Evolutionary conservation across 2,888 invertebrate genomes (phyloP).

Genomic region (Baccha elongata): DNA sequence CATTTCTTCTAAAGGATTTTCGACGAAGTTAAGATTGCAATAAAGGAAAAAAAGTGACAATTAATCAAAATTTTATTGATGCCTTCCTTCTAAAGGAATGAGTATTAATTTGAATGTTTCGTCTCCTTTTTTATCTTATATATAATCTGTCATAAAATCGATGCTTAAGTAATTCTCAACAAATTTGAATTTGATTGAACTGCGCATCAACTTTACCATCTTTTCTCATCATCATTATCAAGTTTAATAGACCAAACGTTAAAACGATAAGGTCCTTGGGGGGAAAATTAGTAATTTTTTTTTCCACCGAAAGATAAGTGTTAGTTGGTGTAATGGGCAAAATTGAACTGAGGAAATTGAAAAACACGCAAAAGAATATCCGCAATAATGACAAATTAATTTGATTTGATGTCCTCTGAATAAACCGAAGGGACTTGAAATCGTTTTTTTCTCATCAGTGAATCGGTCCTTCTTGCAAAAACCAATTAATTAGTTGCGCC

Average conservation of each 20-base stretch:
- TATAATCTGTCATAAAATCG: conserved; percentile 59
- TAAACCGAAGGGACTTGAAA: conserved; percentile 43
- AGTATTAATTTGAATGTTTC: conserved; percentile 33
- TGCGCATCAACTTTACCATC: conserved; percentile 4
- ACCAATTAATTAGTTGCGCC: conserved; percentile 69
- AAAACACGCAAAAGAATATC: conserved; percentile 66
- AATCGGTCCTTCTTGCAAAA: conserved; percentile 34
- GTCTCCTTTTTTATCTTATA: conserved; percentile 19
- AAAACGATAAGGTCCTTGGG: conserved; percentile 49
- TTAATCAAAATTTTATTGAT: conserved; percentile 44
- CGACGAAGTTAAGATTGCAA: neutral
- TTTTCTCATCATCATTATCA: conserved; percentile 51
- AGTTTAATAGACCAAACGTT: conserved; percentile 62
- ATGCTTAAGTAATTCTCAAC: conserved; percentile 12
- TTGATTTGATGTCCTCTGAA: conserved; percentile 68
- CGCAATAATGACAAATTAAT: conserved; percentile 72
- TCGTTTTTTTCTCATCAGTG: conserved; percentile 14
- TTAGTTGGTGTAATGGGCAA: neutral
- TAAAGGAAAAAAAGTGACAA: neutral
- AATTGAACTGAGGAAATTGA: conserved; percentile 45
- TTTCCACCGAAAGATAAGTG: conserved; percentile 8
- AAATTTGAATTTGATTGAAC: conserved; percentile 56
- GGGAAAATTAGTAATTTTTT: conserved; percentile 28
- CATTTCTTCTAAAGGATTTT: conserved; percentile 14
- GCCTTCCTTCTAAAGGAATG: conserved; percentile 13